Percentiles rank a stretch among this genome's conserved stretches.
Conservation (phyloP, 1,140 invertebrate genomes). For the Cydia strobilella region DNA sequence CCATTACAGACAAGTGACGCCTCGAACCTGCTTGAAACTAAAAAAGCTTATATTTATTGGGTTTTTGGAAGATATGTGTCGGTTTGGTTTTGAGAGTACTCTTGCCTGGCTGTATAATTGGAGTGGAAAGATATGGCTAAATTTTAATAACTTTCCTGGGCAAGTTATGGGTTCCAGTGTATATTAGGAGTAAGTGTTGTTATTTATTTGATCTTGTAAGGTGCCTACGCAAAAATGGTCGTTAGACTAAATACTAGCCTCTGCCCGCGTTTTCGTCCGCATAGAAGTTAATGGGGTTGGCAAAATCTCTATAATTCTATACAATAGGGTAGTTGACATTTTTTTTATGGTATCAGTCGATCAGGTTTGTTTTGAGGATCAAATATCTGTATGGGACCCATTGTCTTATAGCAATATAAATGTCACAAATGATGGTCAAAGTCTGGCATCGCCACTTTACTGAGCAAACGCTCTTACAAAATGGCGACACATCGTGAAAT, state of each 20-base stretch:
- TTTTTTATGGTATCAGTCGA: too few species aligned
- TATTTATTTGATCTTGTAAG: conserved; percentile 9
- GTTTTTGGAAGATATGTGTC: background rate
- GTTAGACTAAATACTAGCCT: background rate
- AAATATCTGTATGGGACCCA: too few species aligned
- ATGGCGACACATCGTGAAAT: too few species aligned
- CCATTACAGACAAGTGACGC: conserved; percentile 75
- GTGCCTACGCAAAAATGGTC: background rate
- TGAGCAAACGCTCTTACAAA: too few species aligned
- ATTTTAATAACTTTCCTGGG: conserved; percentile 63
- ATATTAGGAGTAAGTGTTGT: conserved; percentile 14
- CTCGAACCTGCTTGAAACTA: background rate
- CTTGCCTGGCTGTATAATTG: conserved; percentile 69
- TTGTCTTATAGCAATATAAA: too few species aligned
- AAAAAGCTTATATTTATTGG: background rate
- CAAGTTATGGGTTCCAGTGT: conserved; percentile 49
- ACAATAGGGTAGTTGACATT: too few species aligned
- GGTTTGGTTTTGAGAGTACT: background rate
- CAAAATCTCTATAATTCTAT: too few species aligned
- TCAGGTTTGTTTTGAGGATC: too few species aligned
- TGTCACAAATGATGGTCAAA: too few species aligned
- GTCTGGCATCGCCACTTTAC: too few species aligned
- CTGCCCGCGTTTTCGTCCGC: too few species aligned
- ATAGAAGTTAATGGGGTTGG: too few species aligned
- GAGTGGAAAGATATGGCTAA: conserved; percentile 63